phyloP scores from a whole-genome alignment of 1,140 invertebrate genomes.

The Mycetomoellerius zeteki region DNA sequence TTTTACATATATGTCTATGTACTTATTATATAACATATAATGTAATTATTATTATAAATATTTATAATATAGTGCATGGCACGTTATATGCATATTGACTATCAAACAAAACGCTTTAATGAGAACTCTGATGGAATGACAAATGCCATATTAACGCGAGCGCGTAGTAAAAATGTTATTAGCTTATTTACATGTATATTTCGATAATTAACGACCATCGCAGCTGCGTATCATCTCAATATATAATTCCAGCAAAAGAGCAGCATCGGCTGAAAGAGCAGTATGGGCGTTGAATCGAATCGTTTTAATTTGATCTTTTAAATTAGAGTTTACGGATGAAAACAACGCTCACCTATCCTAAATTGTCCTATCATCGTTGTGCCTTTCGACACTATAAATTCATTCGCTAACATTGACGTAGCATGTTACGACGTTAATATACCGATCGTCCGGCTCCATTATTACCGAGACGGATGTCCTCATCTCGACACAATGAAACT shows the following conservation, averaged over 20 bases:
- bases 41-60: constrained; percentile 30
- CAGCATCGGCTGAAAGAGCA: constrained; percentile 47
- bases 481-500: constrained; percentile 38
- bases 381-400: constrained; percentile 28
- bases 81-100: constrained; percentile 5
- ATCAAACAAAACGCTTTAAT: constrained; percentile 14
- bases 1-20: background rate
- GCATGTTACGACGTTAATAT: constrained; percentile 42
- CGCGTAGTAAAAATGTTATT: constrained; percentile 68
- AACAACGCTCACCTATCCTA: constrained; percentile 1
- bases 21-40: background rate
- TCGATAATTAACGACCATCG: constrained; percentile 40
- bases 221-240: background rate
- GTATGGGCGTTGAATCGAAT: constrained; percentile 42
- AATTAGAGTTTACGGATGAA: constrained; percentile 60
- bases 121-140: constrained; percentile 23
- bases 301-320: constrained; percentile 71
- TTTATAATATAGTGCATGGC: background rate
- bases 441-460: constrained; percentile 28
- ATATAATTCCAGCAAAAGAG: background rate
- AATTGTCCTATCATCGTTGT: background rate
- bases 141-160: constrained; percentile 14
- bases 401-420: constrained; percentile 34
- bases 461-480: constrained; percentile 38
- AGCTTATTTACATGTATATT: constrained; percentile 63